These are phyloP conservation scores for Tauraco erythrolophus DNA, from an alignment of 2,113 vertebrate genomes.

Conservation along the genomic window DNA sequence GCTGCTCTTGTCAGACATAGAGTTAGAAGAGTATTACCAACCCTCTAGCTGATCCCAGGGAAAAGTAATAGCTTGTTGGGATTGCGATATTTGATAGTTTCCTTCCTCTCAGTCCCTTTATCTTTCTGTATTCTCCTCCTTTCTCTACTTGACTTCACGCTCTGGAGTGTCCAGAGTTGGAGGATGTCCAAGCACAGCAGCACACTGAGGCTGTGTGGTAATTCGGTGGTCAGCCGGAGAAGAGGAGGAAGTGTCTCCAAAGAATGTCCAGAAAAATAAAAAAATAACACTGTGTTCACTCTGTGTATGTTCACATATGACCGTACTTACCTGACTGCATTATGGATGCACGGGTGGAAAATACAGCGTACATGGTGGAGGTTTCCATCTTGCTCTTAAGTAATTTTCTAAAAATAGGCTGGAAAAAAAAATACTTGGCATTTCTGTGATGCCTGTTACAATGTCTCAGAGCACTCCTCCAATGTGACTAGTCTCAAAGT, in stretches of 20 bases:
- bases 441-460: neutral
- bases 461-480: neutral
- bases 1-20: neutral
- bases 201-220: neutral
- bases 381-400: neutral
- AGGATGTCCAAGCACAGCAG: conserved; percentile 32
- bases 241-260: neutral
- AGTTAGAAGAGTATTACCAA: neutral
- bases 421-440: neutral
- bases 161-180: conserved; percentile 24
- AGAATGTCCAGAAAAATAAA: neutral
- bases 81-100: conserved; percentile 47
- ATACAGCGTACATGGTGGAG: neutral
- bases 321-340: neutral
- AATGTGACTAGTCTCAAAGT: fast-evolving
- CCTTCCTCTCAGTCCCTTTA: conserved; percentile 53
- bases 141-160: conserved; percentile 17
- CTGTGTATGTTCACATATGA: neutral
- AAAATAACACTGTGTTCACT: neutral
- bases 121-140: neutral
- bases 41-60: neutral
- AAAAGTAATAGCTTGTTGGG: conserved; percentile 19
- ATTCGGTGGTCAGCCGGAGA: neutral
- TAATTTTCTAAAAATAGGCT: neutral
- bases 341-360: neutral